Evolutionary conservation across 2,797 vertebrate genomes (phyloP), one percentile per base, ranked within the genome.

Genomic region (Cyclura pinguis): DNA sequence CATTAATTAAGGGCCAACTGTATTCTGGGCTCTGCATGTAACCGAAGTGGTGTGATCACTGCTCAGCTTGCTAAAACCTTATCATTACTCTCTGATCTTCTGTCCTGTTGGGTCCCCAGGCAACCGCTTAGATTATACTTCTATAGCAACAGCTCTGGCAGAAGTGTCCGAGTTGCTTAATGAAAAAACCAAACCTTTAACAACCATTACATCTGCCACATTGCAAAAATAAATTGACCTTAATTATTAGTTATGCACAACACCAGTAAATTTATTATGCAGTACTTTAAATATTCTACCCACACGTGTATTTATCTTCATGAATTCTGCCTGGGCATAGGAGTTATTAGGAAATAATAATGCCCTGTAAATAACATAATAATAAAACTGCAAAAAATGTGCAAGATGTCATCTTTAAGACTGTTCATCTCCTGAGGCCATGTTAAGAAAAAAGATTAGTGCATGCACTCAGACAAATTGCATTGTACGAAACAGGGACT

Each of bases 401-500:
- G 38, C 2, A 27, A 94, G 92, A 27, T 55, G 78, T 90, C 7
- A 2, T 92, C 83, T 92, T 95, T 93, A 92, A 92, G 84, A 82
- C 89, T 94, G 93, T 94, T 94, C 57, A 92, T 80, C 22, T 94
- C n/a, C 73, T n/a, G 93, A 90, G 87, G 67, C 84, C 92, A 82
- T 92, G 74, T 80, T 90, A 8, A 90, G 69, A 90, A 92, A 93
- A 95, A 91, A 90, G 78, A 91, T 84, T 91, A 94, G 90, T 89
- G 57, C 80, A 80, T 73, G 55, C 74, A 93, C 72, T 94, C 91
- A 90, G 86, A 94, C 8, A 93, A 96, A 93, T 85, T 95, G 16
- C 64, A 93, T 94, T 95, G 92, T 93, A 92, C 42, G 67, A 93
- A 96, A 94, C 76, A 85, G 69, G 72, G 87, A 84, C 20, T 92